Conservation (phyloP, 2,797 vertebrate species). For the Lycodopsis pacificus region DNA sequence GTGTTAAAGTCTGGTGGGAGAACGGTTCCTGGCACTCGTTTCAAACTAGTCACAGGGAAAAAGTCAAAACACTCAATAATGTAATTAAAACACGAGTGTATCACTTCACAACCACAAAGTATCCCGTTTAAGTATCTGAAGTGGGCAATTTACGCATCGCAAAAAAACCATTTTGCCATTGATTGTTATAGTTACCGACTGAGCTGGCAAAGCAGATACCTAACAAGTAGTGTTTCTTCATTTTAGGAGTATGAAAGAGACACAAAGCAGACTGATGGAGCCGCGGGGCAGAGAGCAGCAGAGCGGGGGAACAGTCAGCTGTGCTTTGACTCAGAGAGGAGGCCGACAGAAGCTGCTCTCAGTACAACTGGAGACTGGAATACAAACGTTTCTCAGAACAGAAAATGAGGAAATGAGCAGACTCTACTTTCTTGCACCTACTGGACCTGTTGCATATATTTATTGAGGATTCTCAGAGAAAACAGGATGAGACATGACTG, state of each 20-base stretch:
- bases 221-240: not conserved
- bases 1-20: slow-evolving; percentile 26
- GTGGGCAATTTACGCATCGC: not conserved
- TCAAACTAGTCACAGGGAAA: slow-evolving; percentile 20
- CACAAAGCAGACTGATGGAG: not conserved
- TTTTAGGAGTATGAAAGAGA: not conserved
- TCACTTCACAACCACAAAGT: slow-evolving; percentile 10
- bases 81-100: slow-evolving; percentile 32
- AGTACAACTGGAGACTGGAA: not conserved
- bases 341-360: slow-evolving; percentile 6
- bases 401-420: not conserved
- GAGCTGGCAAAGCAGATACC: not conserved
- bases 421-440: slow-evolving; percentile 4
- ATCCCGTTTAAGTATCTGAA: slow-evolving; percentile 10
- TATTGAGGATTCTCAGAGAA: slow-evolving; percentile 4
- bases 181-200: not conserved
- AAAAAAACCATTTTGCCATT: not conserved
- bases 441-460: slow-evolving; percentile 11
- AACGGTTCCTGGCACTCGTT: slow-evolving; percentile 31
- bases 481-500: not conserved
- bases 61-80: slow-evolving; percentile 33
- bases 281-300: slow-evolving; percentile 11
- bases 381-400: not conserved
- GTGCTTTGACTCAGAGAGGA: slow-evolving; percentile 20
- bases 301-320: not conserved